Conservation (phyloP, 1,140 invertebrate genomes). For the Eumeta japonica region DNA sequence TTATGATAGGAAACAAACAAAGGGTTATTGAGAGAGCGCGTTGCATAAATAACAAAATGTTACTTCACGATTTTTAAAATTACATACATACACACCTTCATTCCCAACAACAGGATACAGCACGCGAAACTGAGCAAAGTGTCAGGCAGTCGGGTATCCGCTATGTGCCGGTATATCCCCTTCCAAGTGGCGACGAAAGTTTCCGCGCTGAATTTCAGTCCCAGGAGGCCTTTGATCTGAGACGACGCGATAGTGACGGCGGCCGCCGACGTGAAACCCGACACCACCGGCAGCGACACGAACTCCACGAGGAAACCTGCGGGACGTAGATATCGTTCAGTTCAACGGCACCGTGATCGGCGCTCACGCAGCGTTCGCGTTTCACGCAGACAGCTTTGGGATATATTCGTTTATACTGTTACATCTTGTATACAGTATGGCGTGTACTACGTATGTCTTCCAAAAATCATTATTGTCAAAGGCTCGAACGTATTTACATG, state of each 20-base stretch:
- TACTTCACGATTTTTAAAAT: slow-evolving; percentile 1
- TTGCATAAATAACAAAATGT: too few species aligned
- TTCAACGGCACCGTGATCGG: too few species aligned
- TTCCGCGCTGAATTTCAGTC: slow-evolving; percentile 64
- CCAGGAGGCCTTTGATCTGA: slow-evolving; percentile 75
- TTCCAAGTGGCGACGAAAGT: slow-evolving; percentile 63
- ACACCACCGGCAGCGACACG: slow-evolving; percentile 81
- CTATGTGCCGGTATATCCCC: slow-evolving; percentile 57
- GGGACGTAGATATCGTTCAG: slow-evolving; percentile 11
- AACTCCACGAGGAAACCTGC: slow-evolving; percentile 84
- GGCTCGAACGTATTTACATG: not conserved
- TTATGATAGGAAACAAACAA: not conserved
- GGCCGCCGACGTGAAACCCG: slow-evolving; percentile 84
- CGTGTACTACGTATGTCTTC: too few species aligned
- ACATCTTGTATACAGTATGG: too few species aligned
- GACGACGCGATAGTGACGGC: slow-evolving; percentile 80
- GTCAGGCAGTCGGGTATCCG: slow-evolving; percentile 59
- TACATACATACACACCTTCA: slow-evolving; percentile 59
- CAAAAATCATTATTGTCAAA: not conserved
- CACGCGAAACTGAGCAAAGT: slow-evolving; percentile 65
- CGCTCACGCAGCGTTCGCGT: too few species aligned
- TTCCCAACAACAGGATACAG: slow-evolving; percentile 59
- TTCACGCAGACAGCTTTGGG: too few species aligned
- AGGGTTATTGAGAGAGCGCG: not conserved
- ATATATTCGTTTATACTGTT: too few species aligned